Conservation (phyloP, 2,888 invertebrate species). For the Melieria crassipennis region DNA sequence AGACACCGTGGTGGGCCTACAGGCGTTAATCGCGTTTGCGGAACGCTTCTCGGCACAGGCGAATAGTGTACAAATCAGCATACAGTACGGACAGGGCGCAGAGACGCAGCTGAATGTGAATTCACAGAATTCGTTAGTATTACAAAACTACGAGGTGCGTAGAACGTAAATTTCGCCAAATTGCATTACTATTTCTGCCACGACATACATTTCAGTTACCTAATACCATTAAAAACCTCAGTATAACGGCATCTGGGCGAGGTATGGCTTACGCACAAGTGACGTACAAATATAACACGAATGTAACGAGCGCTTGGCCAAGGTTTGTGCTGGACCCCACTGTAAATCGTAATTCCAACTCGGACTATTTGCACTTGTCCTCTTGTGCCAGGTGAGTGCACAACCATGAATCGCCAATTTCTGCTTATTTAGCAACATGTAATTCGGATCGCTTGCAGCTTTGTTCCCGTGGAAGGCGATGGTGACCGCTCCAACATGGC, state of each 20-base stretch:
- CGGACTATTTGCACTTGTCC: constrained; percentile 83
- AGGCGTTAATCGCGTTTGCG: constrained; percentile 71
- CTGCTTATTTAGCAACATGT: not conserved
- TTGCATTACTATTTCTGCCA: not conserved
- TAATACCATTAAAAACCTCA: constrained; percentile 71
- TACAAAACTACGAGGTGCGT: constrained; percentile 79
- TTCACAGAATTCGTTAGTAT: constrained; percentile 81
- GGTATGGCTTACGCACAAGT: constrained; percentile 85
- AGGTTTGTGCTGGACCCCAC: constrained; percentile 88
- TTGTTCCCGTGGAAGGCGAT: constrained; percentile 58
- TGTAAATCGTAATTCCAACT: constrained; percentile 85
- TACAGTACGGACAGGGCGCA: constrained; percentile 66
- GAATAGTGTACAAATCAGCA: constrained; percentile 70
- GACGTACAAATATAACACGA: constrained; percentile 82
- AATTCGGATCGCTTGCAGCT: constrained; percentile 45
- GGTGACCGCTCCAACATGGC: constrained; percentile 79
- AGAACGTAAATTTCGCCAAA: not conserved
- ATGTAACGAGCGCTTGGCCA: constrained; percentile 90
- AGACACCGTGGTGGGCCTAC: constrained; percentile 80
- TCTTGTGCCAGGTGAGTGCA: constrained; percentile 77
- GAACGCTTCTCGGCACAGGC: constrained; percentile 69
- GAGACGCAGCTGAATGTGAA: constrained; percentile 74
- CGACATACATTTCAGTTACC: constrained; percentile 51
- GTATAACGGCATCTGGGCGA: constrained; percentile 80
- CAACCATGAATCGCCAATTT: not conserved